These are phyloP conservation scores for Brachionus koreanus DNA, from an alignment of 1,140 invertebrate genomes.

Conservation along the genomic window DNA sequence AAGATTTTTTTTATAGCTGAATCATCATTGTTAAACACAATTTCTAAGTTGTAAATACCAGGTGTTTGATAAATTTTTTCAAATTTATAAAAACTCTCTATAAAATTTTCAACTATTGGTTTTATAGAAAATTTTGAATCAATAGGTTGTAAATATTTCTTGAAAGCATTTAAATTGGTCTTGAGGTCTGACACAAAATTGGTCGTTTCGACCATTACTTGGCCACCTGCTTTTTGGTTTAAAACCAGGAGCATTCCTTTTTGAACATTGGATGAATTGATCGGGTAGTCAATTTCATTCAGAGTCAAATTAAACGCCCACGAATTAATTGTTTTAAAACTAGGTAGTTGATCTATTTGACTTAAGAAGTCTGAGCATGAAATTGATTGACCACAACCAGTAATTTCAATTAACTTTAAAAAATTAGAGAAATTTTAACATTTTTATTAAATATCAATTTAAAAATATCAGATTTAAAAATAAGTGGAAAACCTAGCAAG, in stretches of 20 bases:
- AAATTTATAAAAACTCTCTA: not conserved
- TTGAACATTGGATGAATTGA: not conserved
- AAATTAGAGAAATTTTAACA: no score
- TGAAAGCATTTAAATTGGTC: not conserved
- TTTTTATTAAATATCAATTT: no score
- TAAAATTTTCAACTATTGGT: not conserved
- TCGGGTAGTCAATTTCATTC: not conserved
- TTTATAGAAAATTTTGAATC: not conserved
- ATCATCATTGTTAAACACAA: not conserved
- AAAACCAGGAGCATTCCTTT: not conserved
- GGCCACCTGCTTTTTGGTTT: not conserved
- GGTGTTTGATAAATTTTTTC: not conserved
- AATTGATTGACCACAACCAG: not conserved
- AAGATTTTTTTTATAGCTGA: not conserved
- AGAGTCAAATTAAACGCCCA: not conserved
- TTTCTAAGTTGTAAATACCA: not conserved
- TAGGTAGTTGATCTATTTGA: not conserved
- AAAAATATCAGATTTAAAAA: no score
- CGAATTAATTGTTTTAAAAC: not conserved
- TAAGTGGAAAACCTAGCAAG: no score
- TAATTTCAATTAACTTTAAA: not conserved
- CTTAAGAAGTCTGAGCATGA: not conserved
- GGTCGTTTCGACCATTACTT: not conserved
- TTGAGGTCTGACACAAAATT: not conserved
- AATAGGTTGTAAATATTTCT: not conserved